A percentile compares a stretch with the other conserved stretches of the same genome.
Conservation (phyloP, 2,797 vertebrate species). For the Muraenolepis orangiensis region DNA sequence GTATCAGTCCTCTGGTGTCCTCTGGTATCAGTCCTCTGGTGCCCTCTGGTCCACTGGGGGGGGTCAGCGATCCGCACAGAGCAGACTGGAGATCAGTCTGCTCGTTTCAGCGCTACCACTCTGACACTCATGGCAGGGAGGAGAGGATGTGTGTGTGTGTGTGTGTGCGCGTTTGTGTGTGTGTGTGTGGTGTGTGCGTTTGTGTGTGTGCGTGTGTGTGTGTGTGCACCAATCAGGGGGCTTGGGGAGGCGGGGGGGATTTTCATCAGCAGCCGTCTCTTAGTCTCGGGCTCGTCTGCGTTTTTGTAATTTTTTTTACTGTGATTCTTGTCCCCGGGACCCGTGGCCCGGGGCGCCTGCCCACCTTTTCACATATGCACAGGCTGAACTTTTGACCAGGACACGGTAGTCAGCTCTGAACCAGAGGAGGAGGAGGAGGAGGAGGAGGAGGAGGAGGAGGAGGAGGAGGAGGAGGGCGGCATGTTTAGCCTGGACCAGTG, state of each 20-base stretch:
- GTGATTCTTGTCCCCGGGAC: constrained; percentile 94
- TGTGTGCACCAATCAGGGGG: constrained; percentile 10
- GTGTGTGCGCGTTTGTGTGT: not conserved
- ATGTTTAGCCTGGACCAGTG: constrained; percentile 70
- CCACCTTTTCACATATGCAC: constrained; percentile 99
- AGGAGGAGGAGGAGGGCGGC: too few species aligned
- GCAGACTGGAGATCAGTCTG: constrained; percentile 53
- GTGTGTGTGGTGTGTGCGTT: too few species aligned
- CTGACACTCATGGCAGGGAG: constrained; percentile 41
- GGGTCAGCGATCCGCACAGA: too few species aligned
- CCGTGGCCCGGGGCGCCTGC: constrained; percentile 93
- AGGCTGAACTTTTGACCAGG: constrained; percentile 99
- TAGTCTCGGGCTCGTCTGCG: constrained; percentile 65
- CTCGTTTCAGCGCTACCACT: constrained; percentile 46
- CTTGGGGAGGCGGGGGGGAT: constrained; percentile 47
- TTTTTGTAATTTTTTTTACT: constrained; percentile 57
- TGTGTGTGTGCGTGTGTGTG: not conserved
- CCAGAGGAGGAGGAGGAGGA: too few species aligned
- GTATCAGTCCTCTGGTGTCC: too few species aligned
- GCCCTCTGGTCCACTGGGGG: too few species aligned
- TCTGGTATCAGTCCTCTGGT: too few species aligned
- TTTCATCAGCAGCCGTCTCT: constrained; percentile 54
- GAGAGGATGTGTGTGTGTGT: constrained; percentile 18
- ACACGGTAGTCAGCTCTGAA: constrained; percentile 83
- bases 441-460: too few species aligned